Base-by-base conservation (phyloP, 1,140 invertebrate genomes). In the Stenopsyche tienmushanensis region DNA sequence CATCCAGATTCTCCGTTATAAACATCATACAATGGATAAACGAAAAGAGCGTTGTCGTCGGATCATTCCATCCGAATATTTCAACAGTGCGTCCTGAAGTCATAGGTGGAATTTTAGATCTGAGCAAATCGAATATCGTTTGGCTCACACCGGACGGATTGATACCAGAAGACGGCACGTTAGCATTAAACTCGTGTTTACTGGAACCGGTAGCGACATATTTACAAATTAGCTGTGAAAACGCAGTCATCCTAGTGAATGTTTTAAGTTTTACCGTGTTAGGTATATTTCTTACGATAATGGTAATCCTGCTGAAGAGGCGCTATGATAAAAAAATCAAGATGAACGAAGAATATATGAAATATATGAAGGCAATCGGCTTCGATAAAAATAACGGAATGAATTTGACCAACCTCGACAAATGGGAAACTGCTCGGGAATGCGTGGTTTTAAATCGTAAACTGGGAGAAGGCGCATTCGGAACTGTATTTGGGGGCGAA, bases 391-490 rank as follows among this genome's bases (percentile, higher is more conserved):
- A 86, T 1, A 77, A 82, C 58, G 72, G 75, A 26, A 72, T 81
- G 20, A 77, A 81, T 8, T 72, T 79, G 62, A 80, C 75, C 0
- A 77, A 79, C 10, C 77, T 94, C 9, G 92, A 94, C 72, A 90
- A 91, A 71, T 96, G 93, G 91, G 93, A 96, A 78, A 84, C 96
- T 25, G 84, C 90, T 0, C 79, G 91, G 41, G 89, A 94, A 66
- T 82, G 86, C 49, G 88, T 96, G 1, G 90, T 95, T n/a, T 87
- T 96, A n/a, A 96, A 96, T 77, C 80, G 93, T 17, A 90, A 89
- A 73, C 77, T 95, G 0, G 93, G 93, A 0, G 90, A 93, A 73
- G 92, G 94, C n/a, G 91, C 92, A 0, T 94, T 95, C 75, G 93
- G 92, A 20, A 92, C 87, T 0, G 92, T 94, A 2, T 93, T 91